A percentile compares a stretch with the other conserved stretches of the same genome.
Conservation (phyloP, 1,140 invertebrate species). For the Mya arenaria region DNA sequence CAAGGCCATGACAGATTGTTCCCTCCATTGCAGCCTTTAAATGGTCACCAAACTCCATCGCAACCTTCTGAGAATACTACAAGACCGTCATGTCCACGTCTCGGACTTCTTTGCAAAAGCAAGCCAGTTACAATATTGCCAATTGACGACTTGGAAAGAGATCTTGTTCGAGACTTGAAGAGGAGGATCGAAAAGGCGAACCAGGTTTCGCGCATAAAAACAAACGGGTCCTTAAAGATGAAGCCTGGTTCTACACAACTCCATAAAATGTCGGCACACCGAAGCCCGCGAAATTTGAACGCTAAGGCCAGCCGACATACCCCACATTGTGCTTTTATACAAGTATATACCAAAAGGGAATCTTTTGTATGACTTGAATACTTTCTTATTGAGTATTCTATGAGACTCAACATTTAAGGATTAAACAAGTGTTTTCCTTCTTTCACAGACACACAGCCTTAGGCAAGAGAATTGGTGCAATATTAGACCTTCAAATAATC, state of each 20-base stretch:
- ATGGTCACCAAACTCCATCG: too few species aligned
- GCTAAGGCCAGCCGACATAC: background rate
- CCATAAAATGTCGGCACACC: too few species aligned
- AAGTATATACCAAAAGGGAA: background rate
- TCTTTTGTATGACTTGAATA: constrained; percentile 22
- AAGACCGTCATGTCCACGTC: constrained; percentile 2
- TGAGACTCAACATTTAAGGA: too few species aligned
- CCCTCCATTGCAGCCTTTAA: too few species aligned
- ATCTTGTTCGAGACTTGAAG: constrained; percentile 12
- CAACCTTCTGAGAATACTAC: too few species aligned
- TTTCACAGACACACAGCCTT: too few species aligned
- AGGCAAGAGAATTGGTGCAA: too few species aligned
- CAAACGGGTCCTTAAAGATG: constrained; percentile 28
- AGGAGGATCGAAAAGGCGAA: background rate
- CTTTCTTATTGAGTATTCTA: too few species aligned
- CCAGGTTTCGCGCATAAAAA: constrained; percentile 8
- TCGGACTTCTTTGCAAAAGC: background rate
- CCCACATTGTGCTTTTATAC: background rate
- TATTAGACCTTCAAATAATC: too few species aligned
- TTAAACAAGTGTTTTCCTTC: too few species aligned
- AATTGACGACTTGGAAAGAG: constrained; percentile 10
- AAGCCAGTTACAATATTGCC: constrained; percentile 2
- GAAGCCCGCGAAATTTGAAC: too few species aligned
- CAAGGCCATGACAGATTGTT: too few species aligned
- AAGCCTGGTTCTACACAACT: background rate